Evolutionary conservation across 2,888 invertebrate genomes (phyloP), one percentile per base, ranked within the genome.

Genomic region (Drosophila neutralis): DNA sequence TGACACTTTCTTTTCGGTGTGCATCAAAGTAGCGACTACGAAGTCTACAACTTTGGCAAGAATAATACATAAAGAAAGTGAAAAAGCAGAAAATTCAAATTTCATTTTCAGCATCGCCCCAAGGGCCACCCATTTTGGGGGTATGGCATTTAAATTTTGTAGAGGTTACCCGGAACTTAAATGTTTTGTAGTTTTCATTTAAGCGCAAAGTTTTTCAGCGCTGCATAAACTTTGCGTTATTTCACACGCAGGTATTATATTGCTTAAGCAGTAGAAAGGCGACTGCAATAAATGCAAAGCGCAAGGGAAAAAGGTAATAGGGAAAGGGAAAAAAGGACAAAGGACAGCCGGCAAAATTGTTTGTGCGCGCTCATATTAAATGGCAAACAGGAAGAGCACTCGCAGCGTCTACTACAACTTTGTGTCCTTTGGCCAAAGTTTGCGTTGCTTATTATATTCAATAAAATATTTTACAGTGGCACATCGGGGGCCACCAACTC

Each of bases 191-290:
- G 85, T 88, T 85, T 88, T 86, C 83, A 85, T 85, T 85, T 86
- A 83, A 88, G 74, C 75, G 72, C 75, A 88, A 86, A 88, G 82
- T 85, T 85, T 64, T 79, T 82, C 40, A 53, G 71, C 82, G 79
- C 83, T 88, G 89, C 88, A 81, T 85, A 85, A 85, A 85, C 81
- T 85, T 85, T 86, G 87, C 84, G 87, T 85, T 88, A 85, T 85
- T 85, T 85, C 89, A 88, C 85, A 88, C 85, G 80, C 85, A 85
- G 85, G 85, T 85, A 85, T 85, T 86, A 85, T 79, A 88, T 85
- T 84, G 72, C 87, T 66, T 54, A 77, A 78, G 82, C 83, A 69
- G 78, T 64, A 86, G 83, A 83, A 83, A 83, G 77, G 84, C 72
- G 71, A 85, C 69, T 85, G 86, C 86, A 84, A 85, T 86, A 63